Base-by-base conservation (phyloP, 2,888 invertebrate species). In the Lydus trimaculatus region DNA sequence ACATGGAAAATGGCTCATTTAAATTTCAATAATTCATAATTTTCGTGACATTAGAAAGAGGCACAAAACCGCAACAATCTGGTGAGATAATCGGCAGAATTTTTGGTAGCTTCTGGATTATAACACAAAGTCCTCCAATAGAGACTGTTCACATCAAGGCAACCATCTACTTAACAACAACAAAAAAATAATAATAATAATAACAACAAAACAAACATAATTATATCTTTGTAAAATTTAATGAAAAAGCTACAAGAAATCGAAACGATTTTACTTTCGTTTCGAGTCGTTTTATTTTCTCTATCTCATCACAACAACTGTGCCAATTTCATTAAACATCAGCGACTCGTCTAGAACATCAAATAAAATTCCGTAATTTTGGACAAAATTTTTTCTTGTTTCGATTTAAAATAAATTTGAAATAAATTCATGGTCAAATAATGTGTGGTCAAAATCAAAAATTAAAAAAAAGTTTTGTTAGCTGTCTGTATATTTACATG, bases 261-360 rank as follows among this genome's bases (percentile, higher is more conserved):
- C 61, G 31, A 60, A 64, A 78, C 75, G 74, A 73, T 79, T 80
- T 81, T 79, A 81, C 80, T 81, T 81, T 81, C 80, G 73, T 80
- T 80, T 76, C 73, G 77, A 72, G 74, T 73, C 61, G 23, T 64
- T 56, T 64, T 71, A 65, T 70, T 70, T 70, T 66, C 64, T 48
- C 5, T 25, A 52, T 25, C 13, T 25, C 20, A 13, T 23, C 70
- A 62, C 11, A 43, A 11, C 23, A 39, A 67, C 71, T 67, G 65
- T 61, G 65, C 67, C 61, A 71, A 67, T 67, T 48, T 67, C 63
- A 71, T 63, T 25, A 39, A 13, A 11, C 71, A 71, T 63, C 56
- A 65, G 58, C 63, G 71, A 36, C 70, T 70, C 70, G 70, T 70
- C 52, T 52, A n/a, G 13, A 31, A 20, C 17, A 28, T 36, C 0